Evolutionary conservation across 2,888 invertebrate species (phyloP), one percentile per base, ranked within the genome.

Genomic region (Drosophila tanythrix): DNA sequence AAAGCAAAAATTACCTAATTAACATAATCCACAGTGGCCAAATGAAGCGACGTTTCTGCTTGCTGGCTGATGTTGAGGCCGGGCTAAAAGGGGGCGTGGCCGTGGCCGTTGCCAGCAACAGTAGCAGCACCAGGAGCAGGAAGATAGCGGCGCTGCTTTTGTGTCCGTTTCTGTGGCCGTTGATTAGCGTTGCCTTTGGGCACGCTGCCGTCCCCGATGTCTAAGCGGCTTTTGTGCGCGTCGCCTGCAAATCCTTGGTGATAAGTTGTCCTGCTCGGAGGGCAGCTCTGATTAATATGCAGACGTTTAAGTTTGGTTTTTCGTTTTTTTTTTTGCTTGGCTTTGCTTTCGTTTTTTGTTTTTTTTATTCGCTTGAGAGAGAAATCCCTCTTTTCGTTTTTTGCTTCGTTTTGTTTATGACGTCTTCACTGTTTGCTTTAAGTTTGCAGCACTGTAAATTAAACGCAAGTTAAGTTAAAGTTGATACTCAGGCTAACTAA

Each of bases 1-100:
- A 90, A 83, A 89, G 90, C 84, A 84, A 84, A 90, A 91, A 91
- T 89, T 91, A 91, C 89, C 89, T 89, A 89, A 89, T 89, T 91
- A 91, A 86, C 89, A 91, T 89, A 89, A 89, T 89, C 89, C 89
- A 82, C 88, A 89, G 90, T 89, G 89, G 79, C 83, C 91, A 90
- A 81, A 83, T 89, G 90, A 88, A 90, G 71, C 83, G 82, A 70
- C 70, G 70, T 57, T 74, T 71, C 74, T 71, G 76, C 74, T 76
- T 66, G 60, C 21, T 50, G 25, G 43, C 21, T 56, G 43, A 13
- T 46, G 46, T 51, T 51, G 46, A 33, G 71, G 61, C 31, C 59
- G 69, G 27, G 27, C 46, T n/a, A 64, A 53, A 64, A 27, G 73
- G 58, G 31, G 81, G 65, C 75, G 69, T 72, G 46, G 61, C 57